Evolutionary conservation across 2,113 vertebrate genomes (phyloP), one percentile per base, ranked within the genome.

Genomic region (Corythoichthys intestinalis): DNA sequence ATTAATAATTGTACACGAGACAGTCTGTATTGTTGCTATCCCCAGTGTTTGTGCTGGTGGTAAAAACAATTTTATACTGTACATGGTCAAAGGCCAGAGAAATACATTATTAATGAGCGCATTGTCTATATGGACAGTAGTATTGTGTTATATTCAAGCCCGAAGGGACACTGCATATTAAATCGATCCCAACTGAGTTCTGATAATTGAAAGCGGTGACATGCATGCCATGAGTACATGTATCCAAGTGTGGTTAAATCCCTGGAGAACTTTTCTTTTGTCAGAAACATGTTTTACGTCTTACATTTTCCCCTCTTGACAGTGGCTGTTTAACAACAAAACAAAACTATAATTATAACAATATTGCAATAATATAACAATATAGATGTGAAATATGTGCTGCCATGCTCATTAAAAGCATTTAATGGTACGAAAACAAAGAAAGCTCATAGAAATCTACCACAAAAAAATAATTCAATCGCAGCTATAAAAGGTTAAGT

Each of bases 51-150:
- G 68, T 83, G 75, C 68, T 58, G 35, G 67, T 44, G 6, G 59
- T 60, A 63, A 50, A 70, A 65, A 41, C 39, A 39, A 52, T 17
- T 67, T 59, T 77, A 41, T 75, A 56, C 61, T 64, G 39, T 4
- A 11, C 20, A 57, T 46, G 56, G 60, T 74, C 46, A 75, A 70
- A 50, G 61, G 64, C 35, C 52, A 66, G 57, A 52, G 41, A 12
- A 76, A 11, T 76, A 54, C 66, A 77, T 79, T 67, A 77, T 75
- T 83, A 62, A 75, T 65, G 10, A 20, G 10, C n/a, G 20, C 15
- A 41, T 50, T 69, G 38, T 70, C 48, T 60, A 14, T 64, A 57
- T 61, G 59, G 7, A 41, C 15, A 11, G 65, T 54, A 65, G 7
- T 70, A 14, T 72, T 47, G 15, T 57, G 44, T 65, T 71, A 53